Evolutionary conservation across 2,888 invertebrate species (phyloP).

Genomic region (Flabesymbios commensalis): DNA sequence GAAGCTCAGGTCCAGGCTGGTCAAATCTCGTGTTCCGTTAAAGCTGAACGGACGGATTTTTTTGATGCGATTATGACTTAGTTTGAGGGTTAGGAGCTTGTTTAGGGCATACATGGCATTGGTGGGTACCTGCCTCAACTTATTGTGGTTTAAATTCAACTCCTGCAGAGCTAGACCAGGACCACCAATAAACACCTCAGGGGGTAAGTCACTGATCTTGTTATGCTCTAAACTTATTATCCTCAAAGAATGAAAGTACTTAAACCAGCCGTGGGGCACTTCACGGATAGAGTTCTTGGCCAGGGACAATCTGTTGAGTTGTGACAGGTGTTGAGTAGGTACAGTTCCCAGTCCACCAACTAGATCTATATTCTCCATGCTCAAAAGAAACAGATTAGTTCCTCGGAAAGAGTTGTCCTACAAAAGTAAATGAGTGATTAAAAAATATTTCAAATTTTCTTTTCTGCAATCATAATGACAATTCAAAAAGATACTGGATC

Average conservation of each 20-base stretch:
- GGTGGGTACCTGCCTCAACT: constrained; percentile 12
- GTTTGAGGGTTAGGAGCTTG: constrained; percentile 18
- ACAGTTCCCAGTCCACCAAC: constrained; percentile 21
- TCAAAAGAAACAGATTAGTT: constrained; percentile 25
- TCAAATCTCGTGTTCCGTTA: constrained; percentile 6
- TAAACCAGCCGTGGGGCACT: constrained; percentile 29
- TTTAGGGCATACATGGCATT: constrained; percentile 10
- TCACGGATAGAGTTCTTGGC: constrained; percentile 11
- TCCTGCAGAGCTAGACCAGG: constrained; percentile 13
- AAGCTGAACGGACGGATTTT: constrained; percentile 10
- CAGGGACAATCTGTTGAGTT: constrained; percentile 23
- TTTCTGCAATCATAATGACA: no score
- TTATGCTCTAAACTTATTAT: constrained; percentile 28
- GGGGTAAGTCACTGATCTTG: constrained; percentile 7
- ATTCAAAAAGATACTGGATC: no score
- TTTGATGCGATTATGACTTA: constrained; percentile 21
- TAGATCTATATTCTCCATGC: constrained; percentile 19
- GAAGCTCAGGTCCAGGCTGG: constrained; percentile 23
- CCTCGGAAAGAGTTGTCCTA: constrained; percentile 20
- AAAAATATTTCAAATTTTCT: no score
- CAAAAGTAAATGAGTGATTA: no score
- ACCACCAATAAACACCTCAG: constrained; percentile 14
- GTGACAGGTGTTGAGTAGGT: constrained; percentile 18
- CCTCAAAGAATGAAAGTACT: constrained; percentile 9
- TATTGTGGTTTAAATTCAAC: constrained; percentile 24